Evolutionary conservation across 23 tunicate genomes (phyloP).

Genomic region (Oikopleura albicans): DNA sequence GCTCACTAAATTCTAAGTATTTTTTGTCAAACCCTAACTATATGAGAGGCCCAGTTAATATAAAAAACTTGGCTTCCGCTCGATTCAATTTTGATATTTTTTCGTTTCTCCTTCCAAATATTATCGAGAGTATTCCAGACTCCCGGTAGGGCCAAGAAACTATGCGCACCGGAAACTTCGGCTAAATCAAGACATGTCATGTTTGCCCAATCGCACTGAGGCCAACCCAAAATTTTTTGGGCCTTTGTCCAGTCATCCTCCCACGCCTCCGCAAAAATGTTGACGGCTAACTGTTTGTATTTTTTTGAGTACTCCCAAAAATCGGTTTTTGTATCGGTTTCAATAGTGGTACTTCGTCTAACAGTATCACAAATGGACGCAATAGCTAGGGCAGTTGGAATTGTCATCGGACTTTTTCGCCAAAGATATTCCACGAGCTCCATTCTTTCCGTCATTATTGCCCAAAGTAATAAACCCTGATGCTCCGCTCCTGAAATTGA

Average conservation of each 20-base stretch:
- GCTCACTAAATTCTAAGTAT: no score
- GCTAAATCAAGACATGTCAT: background rate
- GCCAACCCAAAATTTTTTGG: background rate
- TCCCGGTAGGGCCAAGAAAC: background rate
- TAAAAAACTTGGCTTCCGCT: background rate
- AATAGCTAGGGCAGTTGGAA: background rate
- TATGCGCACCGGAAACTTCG: background rate
- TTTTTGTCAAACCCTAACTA: no score
- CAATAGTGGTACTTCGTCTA: background rate
- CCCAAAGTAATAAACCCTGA: background rate
- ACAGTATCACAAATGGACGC: background rate
- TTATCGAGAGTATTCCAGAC: background rate
- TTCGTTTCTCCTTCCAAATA: background rate
- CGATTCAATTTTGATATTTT: background rate
- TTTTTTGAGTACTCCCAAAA: background rate
- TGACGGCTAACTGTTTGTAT: background rate
- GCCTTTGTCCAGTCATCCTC: background rate
- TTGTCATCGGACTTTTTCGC: background rate
- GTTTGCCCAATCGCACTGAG: background rate
- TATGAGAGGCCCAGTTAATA: background rate
- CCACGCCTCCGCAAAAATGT: background rate
- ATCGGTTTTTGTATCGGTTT: background rate
- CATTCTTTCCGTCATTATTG: background rate
- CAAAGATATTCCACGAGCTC: background rate
- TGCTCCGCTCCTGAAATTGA: no score